Base-by-base conservation (phyloP, 2,797 vertebrate genomes). In the Chromis chromis region DNA sequence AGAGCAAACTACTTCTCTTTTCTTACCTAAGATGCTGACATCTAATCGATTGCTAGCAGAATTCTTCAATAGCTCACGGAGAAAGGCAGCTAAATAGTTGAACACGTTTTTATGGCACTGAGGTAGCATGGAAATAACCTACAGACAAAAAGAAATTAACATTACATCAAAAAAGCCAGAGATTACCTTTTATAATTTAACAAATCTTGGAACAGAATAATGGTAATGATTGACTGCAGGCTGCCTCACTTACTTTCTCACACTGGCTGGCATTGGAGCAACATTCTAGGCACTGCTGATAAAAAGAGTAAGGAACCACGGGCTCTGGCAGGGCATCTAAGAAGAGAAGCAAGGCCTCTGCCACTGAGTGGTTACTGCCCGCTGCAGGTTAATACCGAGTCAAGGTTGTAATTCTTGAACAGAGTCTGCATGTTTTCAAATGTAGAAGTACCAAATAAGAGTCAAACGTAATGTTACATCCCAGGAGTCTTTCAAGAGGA, bases 321-420 rank as follows among this genome's bases (percentile, higher is more conserved):
- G 98, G 98, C 82, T 99, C 97, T 0, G 98, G 97, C 42, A 99
- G 96, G 64, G 97, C 97, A 68, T 99, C 98, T 52, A 99, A 89
- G 86, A 99, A 99, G 44, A 99, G 95, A 73, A 99, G 94, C 88
- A 99, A 86, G 1, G 97, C 98, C 89, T 99, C 98, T 0, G 97
- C 96, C 64, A 98, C 95, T 0, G 98, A 99, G 91, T 99, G 97
- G 87, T 97, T 98, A 91, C 95, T 98, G 75, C 96, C 96, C 54
- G 95, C 98, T 99, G 90, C 8, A 65, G 24, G 57, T 81, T 36
- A 73, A 11, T 21, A 58, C 7, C 50, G 16, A 46, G 91, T 94
- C 84, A 94, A 94, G 88, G 90, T 62, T 4, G 60, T 53, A 48
- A 75, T 27, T 27, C 7, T 62, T 19, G 1, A 63, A 13, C 1